These are phyloP conservation scores for Poeciliopsis turneri DNA, from an alignment of 2,797 vertebrate species.

Conservation along the genomic window DNA sequence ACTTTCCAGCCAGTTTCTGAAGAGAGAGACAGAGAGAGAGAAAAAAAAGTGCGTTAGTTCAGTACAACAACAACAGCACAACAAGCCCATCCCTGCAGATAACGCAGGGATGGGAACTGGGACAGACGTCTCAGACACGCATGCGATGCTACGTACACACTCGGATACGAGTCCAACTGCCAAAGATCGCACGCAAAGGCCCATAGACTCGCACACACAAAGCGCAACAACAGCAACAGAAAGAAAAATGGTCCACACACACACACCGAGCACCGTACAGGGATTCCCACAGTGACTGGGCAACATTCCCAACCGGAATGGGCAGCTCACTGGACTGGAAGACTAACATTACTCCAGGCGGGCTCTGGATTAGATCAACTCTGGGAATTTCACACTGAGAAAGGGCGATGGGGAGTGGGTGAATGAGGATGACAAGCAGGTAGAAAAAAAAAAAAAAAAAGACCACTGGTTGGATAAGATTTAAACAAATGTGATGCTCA, in stretches of 20 bases:
- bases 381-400: slow-evolving; percentile 72
- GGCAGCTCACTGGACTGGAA: slow-evolving; percentile 83
- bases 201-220: slow-evolving; percentile 25
- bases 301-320: slow-evolving; percentile 80
- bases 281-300: slow-evolving; percentile 80
- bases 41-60: slow-evolving; percentile 28
- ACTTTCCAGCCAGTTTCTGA: slow-evolving; percentile 10
- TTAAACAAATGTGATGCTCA: slow-evolving; percentile 26
- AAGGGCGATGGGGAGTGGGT: slow-evolving; percentile 55
- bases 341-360: slow-evolving; percentile 85
- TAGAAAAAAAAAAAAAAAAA: slow-evolving; percentile 9
- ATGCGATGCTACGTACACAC: slow-evolving; percentile 25
- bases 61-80: slow-evolving; percentile 40
- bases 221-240: slow-evolving; percentile 1
- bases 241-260: slow-evolving; percentile 3
- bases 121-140: slow-evolving; percentile 74
- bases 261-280: slow-evolving; percentile 58
- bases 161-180: slow-evolving; percentile 31
- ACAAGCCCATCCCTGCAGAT: slow-evolving; percentile 65
- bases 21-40: slow-evolving; percentile 4
- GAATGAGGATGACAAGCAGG: slow-evolving; percentile 57
- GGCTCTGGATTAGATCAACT: slow-evolving; percentile 80
- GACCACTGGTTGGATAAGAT: slow-evolving; percentile 8
- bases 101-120: slow-evolving; percentile 78
- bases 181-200: slow-evolving; percentile 45